Evolutionary conservation across 2,888 invertebrate genomes (phyloP), one percentile per base, ranked within the genome.

Genomic region (Aproaerema taeniolella): DNA sequence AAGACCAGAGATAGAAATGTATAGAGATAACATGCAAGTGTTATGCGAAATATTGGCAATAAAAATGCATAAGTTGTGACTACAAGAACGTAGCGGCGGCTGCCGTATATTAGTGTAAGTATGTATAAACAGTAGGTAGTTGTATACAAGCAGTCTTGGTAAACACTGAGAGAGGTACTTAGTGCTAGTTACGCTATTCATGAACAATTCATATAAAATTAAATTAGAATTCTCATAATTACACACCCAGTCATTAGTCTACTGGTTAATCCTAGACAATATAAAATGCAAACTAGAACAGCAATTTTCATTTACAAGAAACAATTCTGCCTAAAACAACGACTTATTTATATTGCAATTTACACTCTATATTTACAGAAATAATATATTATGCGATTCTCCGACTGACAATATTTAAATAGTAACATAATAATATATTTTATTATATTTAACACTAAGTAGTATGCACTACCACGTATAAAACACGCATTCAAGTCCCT

Each of bases 251-350:
- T 61, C 57, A 61, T 64, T 63, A 72, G 46, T 58, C 62, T 67
- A 76, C 67, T 60, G 67, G 69, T 73, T 76, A 70, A 74, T 60
- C 64, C 76, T 82, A 83, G 62, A 68, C 65, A 48, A 72, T 85
- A 83, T 72, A 83, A 86, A 86, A 86, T 86, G 86, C 86, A 81
- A 86, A 83, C 81, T 82, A 82, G 81, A 85, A 82, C 82, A 83
- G 80, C 71, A 75, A 75, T 79, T 79, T 79, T 72, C 71, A 80
- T 79, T 74, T 80, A 82, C 80, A 82, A 80, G 79, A 81, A 85
- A 83, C 75, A 76, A 77, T 69, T 79, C 68, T 76, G 70, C 78
- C 69, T 77, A 75, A 79, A 82, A 82, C 81, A 83, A 83, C 76
- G 55, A 66, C 73, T 79, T 71, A 50, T 46, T 53, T 64, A 65